A percentile compares a stretch with the other conserved stretches of the same genome.
Conservation (phyloP, 2,888 invertebrate genomes). For the Plemyria rubiginata region DNA sequence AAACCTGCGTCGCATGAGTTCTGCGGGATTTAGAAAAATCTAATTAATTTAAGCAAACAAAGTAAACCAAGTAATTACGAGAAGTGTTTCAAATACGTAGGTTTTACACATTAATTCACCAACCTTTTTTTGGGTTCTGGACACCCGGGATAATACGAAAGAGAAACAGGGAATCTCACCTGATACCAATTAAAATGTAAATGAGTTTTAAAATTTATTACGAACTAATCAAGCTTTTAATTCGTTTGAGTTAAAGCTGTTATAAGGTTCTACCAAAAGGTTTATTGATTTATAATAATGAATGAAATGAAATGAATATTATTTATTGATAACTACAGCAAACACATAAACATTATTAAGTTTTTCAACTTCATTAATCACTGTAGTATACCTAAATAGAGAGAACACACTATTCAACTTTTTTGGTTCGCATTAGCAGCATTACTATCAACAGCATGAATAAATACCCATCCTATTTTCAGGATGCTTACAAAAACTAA, state of each 20-base stretch:
- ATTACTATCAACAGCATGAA: too few species aligned
- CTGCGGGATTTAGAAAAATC: constrained; percentile 6
- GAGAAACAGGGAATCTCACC: constrained; percentile 33
- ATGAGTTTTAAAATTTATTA: constrained; percentile 41
- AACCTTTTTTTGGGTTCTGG: constrained; percentile 28
- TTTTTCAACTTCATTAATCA: too few species aligned
- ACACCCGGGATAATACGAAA: constrained; percentile 33
- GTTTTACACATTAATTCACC: constrained; percentile 28
- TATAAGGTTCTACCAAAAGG: neutral
- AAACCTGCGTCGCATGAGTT: neutral
- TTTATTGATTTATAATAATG: too few species aligned
- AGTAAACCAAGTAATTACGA: constrained; percentile 25
- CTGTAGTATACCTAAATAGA: too few species aligned
- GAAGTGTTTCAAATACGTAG: constrained; percentile 27
- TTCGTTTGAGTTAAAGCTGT: neutral
- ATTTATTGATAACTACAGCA: too few species aligned
- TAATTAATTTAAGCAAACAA: constrained; percentile 28
- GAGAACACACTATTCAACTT: too few species aligned
- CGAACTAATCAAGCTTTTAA: constrained; percentile 38
- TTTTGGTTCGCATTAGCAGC: too few species aligned
- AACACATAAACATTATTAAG: too few species aligned
- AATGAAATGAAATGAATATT: too few species aligned
- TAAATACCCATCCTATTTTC: too few species aligned
- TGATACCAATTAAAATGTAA: constrained; percentile 43
- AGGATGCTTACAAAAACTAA: too few species aligned